These are phyloP conservation scores for Enteromius argenteus DNA, from an alignment of 2,797 vertebrate genomes.

Conservation along the genomic window DNA sequence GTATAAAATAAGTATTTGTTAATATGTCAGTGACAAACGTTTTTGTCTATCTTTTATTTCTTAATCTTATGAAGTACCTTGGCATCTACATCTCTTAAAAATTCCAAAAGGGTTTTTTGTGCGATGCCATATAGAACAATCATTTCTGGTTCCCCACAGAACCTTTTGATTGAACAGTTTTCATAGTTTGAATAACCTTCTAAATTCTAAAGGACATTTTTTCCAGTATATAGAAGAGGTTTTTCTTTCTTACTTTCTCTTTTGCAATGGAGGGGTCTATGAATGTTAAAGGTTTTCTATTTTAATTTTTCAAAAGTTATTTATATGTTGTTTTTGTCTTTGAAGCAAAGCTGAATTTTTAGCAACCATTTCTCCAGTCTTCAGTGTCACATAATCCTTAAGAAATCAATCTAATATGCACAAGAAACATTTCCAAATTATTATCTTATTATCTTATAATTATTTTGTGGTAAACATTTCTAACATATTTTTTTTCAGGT, in stretches of 20 bases:
- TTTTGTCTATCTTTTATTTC: background rate
- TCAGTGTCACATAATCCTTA: background rate
- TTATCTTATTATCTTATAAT: background rate
- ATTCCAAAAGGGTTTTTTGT: background rate
- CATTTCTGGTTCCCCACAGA: background rate
- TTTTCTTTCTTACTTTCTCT: too few relatives aligned
- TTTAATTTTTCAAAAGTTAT: too few relatives aligned
- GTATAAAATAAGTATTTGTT: background rate
- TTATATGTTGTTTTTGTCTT: background rate
- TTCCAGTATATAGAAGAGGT: background rate
- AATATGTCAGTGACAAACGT: background rate
- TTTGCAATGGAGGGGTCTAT: background rate
- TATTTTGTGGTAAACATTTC: background rate
- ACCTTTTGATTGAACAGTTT: too few relatives aligned
- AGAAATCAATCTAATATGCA: background rate
- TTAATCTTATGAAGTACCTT: background rate
- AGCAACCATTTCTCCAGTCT: background rate
- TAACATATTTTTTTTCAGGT: background rate
- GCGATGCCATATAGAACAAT: too few relatives aligned
- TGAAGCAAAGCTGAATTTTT: background rate
- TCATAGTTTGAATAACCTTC: too few relatives aligned
- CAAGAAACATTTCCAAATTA: background rate
- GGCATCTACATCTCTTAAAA: background rate
- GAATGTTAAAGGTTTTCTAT: background rate
- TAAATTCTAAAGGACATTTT: background rate